These are phyloP conservation scores for Synergus umbraculus DNA, from an alignment of 2,888 invertebrate genomes.

Conservation along the genomic window DNA sequence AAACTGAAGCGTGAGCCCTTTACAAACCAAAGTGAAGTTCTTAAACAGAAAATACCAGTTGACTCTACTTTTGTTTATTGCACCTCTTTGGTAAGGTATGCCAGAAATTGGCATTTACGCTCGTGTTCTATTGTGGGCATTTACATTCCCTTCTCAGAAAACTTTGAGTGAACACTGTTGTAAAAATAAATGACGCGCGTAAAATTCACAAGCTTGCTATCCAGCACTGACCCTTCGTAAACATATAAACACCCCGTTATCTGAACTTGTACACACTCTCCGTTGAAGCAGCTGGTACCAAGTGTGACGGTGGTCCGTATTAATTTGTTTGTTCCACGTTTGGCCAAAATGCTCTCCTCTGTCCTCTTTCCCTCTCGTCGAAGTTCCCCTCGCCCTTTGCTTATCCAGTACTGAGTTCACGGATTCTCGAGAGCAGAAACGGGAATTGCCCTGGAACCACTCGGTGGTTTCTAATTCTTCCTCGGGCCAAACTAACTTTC, in stretches of 20 bases:
- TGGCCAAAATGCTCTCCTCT: constrained; percentile 36
- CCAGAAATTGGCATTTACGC: not conserved
- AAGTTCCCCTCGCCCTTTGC: constrained; percentile 40
- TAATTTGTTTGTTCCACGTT: constrained; percentile 55
- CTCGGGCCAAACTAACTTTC: constrained; percentile 65
- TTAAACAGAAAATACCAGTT: not conserved
- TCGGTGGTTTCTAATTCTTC: constrained; percentile 66
- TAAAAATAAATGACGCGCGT: constrained; percentile 29
- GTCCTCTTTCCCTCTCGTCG: constrained; percentile 2
- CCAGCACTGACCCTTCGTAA: constrained; percentile 46
- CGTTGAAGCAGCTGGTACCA: constrained; percentile 52
- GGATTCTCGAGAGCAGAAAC: constrained; percentile 53
- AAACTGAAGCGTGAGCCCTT: not conserved
- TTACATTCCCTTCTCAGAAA: not conserved
- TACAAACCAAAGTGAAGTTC: not conserved
- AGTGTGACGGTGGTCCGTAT: constrained; percentile 55
- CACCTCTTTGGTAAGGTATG: not conserved
- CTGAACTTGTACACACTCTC: constrained; percentile 48
- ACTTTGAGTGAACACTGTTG: constrained; percentile 33
- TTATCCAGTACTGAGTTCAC: constrained; percentile 42
- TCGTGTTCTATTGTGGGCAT: not conserved
- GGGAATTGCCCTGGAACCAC: constrained; percentile 55
- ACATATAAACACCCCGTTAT: constrained; percentile 55
- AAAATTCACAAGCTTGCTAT: constrained; percentile 42
- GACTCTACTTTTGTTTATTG: not conserved